Evolutionary conservation across 2,113 vertebrate species (phyloP), one percentile per base, ranked within the genome.

Genomic region (Suncus etruscus): DNA sequence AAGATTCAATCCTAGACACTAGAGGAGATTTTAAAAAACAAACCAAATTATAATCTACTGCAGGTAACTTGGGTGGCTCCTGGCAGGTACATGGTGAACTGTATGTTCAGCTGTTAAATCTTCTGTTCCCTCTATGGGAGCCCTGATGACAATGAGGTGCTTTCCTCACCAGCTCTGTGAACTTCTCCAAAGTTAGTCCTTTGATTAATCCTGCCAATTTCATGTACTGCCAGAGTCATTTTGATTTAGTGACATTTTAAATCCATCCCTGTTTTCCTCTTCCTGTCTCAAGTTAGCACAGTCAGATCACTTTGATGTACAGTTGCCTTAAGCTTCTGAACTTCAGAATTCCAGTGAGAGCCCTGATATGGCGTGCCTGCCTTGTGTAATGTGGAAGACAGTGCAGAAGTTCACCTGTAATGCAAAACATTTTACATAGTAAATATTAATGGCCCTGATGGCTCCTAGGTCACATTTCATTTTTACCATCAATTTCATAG

Each of bases 121-220:
- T 68, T 63, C 29, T 76, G 61, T 54, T 31, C 0, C n/a, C 1
- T 72, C 73, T 80, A 73, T 58, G 69, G 58, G 86, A 76, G 61
- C 32, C 69, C 47, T 0, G 0, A 9, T 50, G 80, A 68, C 65
- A 58, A 20, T 27, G 50, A 50, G 73, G 39, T 29, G 29, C 63
- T 83, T 50, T 78, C 25, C 68, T 83, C 48, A 31, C 88, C 74
- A 79, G 86, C 86, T 61, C 6, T 18, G 77, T 73, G 77, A 83
- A 65, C 66, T 51, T 77, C 69, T 80, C 94, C 83, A 68, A 91
- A 95, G 90, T 94, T 78, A 83, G 72, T 58, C 80, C 86, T 94
- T 92, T 94, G 95, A 96, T 94, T 87, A 94, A 95, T 96, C 94
- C 95, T 93, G 94, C 90, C 96, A 95, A 85, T 93, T 89, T 86